These are phyloP conservation scores for Bungarus multicinctus DNA, from an alignment of 2,113 vertebrate species.

Conservation along the genomic window DNA sequence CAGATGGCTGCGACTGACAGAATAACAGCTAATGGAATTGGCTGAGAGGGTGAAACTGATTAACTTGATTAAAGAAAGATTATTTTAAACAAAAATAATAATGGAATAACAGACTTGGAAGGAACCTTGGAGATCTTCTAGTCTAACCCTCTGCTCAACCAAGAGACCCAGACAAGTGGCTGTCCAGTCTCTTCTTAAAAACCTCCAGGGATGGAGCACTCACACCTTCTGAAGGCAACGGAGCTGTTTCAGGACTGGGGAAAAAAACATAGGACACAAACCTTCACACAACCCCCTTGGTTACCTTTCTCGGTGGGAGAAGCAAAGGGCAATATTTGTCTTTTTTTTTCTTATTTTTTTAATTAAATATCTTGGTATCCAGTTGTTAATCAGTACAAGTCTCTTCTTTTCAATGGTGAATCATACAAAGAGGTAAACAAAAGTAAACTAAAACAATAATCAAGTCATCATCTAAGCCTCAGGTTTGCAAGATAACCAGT, in stretches of 20 bases:
- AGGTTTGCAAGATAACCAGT: not conserved
- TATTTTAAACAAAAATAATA: not conserved
- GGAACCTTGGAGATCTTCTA: not conserved
- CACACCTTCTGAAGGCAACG: not conserved
- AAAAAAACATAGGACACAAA: not conserved
- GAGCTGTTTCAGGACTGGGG: not conserved
- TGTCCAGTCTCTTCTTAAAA: no score
- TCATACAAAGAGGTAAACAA: not conserved
- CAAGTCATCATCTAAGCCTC: not conserved
- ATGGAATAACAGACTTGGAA: not conserved
- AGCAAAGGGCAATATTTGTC: not conserved
- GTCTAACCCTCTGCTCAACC: not conserved
- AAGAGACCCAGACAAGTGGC: no score
- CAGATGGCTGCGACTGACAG: slow-evolving; percentile 60
- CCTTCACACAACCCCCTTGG: not conserved
- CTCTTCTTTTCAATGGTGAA: not conserved
- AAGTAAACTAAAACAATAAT: not conserved
- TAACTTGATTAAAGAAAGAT: not conserved
- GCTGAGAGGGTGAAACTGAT: not conserved
- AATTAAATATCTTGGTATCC: not conserved
- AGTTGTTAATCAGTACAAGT: not conserved
- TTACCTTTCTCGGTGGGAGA: not conserved
- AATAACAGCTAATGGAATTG: not conserved
- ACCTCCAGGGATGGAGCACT: no score
- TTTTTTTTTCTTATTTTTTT: not conserved